A percentile compares a stretch with the other conserved stretches of the same genome.
Evolutionary conservation across 2,113 vertebrate species (phyloP).

Genomic region (Morone saxatilis): DNA sequence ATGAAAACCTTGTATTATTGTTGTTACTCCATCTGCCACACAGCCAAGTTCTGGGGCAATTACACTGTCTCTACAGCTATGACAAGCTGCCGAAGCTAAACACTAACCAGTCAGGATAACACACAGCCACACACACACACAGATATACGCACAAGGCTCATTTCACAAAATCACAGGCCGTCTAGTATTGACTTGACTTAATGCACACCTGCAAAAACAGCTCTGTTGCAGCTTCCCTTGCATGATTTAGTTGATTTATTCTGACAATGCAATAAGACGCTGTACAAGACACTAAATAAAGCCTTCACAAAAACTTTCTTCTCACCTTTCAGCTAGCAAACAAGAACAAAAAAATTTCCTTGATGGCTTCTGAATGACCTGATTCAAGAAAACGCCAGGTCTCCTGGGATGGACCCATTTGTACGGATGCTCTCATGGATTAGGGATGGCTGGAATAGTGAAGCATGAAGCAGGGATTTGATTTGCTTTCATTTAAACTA

Average conservation of each 20-base stretch:
- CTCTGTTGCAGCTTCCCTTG: slow-evolving; percentile 28
- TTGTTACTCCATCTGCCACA: slow-evolving; percentile 59
- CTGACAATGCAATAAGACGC: slow-evolving; percentile 18
- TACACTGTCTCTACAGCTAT: slow-evolving; percentile 58
- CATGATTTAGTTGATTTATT: slow-evolving; percentile 19
- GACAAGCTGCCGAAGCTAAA: slow-evolving; percentile 64
- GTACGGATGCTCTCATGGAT: background rate
- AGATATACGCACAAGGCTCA: slow-evolving; percentile 30
- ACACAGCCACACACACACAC: slow-evolving; percentile 17
- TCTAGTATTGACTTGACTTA: slow-evolving; percentile 36
- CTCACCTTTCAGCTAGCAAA: slow-evolving; percentile 3
- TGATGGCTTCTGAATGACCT: slow-evolving; percentile 71
- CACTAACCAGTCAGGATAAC: slow-evolving; percentile 26
- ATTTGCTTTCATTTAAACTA: background rate
- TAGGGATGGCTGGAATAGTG: background rate
- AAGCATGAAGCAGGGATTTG: background rate
- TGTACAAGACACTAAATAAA: background rate
- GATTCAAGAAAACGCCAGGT: background rate
- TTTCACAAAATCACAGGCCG: slow-evolving; percentile 61
- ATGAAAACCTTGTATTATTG: slow-evolving; percentile 52
- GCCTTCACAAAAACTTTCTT: background rate
- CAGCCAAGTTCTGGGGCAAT: slow-evolving; percentile 64
- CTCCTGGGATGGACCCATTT: background rate
- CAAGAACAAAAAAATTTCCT: slow-evolving; percentile 82
- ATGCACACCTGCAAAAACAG: slow-evolving; percentile 75